These are phyloP conservation scores for Petroica traversi DNA, from an alignment of 2,113 vertebrate genomes.

Conservation along the genomic window DNA sequence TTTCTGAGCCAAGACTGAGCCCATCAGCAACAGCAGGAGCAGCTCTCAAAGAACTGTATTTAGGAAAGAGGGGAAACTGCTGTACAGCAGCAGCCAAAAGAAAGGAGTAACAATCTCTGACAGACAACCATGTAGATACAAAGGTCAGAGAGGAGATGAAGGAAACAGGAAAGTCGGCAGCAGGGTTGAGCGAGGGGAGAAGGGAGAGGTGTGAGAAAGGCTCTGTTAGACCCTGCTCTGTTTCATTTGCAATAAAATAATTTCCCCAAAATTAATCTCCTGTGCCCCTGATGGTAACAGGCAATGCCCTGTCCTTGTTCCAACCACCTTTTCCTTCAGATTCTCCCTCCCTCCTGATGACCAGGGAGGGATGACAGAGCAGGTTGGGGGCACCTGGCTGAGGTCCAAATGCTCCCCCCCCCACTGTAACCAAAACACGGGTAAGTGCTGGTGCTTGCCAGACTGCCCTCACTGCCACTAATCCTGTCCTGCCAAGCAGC, in stretches of 20 bases:
- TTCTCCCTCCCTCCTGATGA: not conserved
- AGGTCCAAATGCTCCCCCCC: not conserved
- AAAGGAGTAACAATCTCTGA: not conserved
- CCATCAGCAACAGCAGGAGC: accelerated
- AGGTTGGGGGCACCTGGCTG: not conserved
- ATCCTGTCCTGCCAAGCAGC: not conserved
- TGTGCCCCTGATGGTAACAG: not conserved
- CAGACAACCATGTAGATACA: not conserved
- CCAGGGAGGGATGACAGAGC: not conserved
- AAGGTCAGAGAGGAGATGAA: not conserved
- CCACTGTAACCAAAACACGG: not conserved
- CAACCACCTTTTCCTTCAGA: not conserved
- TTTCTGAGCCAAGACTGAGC: not conserved
- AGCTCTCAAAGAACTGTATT: not conserved
- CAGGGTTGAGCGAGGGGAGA: not conserved
- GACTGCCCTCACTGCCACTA: not conserved
- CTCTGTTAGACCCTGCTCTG: not conserved
- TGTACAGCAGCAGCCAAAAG: not conserved
- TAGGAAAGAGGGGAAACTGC: not conserved
- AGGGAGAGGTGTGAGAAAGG: not conserved
- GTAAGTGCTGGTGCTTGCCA: not conserved
- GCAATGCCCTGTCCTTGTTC: not conserved
- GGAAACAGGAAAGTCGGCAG: not conserved
- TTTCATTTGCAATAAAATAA: not conserved
- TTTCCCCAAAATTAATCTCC: accelerated